Evolutionary conservation across 2,888 invertebrate genomes (phyloP).

Genomic region (Dryadula phaetusa): DNA sequence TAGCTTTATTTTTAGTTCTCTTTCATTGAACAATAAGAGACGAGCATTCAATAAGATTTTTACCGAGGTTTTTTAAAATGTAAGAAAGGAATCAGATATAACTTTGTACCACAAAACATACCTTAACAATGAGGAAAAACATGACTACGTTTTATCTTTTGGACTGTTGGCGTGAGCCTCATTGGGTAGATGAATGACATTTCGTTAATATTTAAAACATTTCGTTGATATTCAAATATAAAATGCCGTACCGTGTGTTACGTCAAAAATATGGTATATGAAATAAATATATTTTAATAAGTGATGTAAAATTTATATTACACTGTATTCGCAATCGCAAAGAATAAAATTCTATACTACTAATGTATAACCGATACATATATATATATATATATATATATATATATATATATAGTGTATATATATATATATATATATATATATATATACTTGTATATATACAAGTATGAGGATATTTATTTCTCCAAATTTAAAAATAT

Average conservation of each 20-base stretch:
- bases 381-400: neutral
- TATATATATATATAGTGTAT: too few relatives aligned
- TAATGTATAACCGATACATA: neutral
- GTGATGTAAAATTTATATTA: too few relatives aligned
- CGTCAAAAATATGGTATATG: neutral
- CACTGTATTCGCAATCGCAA: too few relatives aligned
- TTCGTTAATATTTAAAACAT: conserved; percentile 4
- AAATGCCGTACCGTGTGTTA: neutral
- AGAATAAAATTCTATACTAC: neutral
- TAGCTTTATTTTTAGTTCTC: conserved; percentile 22
- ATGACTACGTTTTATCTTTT: neutral
- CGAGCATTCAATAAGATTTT: neutral
- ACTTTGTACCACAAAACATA: neutral
- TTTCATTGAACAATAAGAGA: conserved; percentile 7
- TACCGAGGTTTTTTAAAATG: neutral
- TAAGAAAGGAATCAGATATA: neutral
- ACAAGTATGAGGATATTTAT: too few relatives aligned
- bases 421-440: too few relatives aligned
- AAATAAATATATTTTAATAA: neutral
- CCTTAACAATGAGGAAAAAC: neutral
- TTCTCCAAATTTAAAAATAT: too few relatives aligned
- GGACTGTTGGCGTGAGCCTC: neutral
- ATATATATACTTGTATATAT: too few relatives aligned
- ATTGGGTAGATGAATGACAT: neutral
- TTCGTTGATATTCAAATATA: neutral